A percentile compares a stretch with the other conserved stretches of the same genome.
These are phyloP conservation scores for Venusia cambrica DNA, from an alignment of 2,888 invertebrate species.

Conservation along the genomic window DNA sequence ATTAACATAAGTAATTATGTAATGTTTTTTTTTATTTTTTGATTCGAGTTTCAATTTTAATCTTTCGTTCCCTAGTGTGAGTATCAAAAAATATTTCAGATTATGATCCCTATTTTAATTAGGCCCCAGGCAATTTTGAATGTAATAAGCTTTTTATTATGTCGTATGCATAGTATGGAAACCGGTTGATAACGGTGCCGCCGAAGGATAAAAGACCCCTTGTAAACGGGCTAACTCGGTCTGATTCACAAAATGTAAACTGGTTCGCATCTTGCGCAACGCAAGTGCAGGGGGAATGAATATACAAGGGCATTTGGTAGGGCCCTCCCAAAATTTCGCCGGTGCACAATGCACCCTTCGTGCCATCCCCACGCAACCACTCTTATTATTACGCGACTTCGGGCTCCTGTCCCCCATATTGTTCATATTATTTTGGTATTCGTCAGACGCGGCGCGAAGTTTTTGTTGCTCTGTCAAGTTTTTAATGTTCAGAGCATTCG, in stretches of 20 bases:
- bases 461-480: slow-evolving; percentile 44
- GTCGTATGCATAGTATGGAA: too few relatives aligned
- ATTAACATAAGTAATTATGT: too few relatives aligned
- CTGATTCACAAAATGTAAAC: slow-evolving; percentile 75
- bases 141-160: too few relatives aligned
- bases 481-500: slow-evolving; percentile 23
- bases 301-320: slow-evolving; percentile 72
- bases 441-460: slow-evolving; percentile 66
- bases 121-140: too few relatives aligned
- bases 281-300: slow-evolving; percentile 76
- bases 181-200: slow-evolving; percentile 44
- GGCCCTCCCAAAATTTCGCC: slow-evolving; percentile 78
- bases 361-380: slow-evolving; percentile 78
- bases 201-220: slow-evolving; percentile 55
- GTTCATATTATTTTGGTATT: slow-evolving; percentile 75
- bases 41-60: too few relatives aligned
- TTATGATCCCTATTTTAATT: too few relatives aligned
- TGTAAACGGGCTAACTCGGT: slow-evolving; percentile 55
- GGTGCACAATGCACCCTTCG: slow-evolving; percentile 81
- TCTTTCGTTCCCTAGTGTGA: too few relatives aligned
- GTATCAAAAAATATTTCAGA: too few relatives aligned
- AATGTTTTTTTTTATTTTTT: too few relatives aligned
- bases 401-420: slow-evolving; percentile 76
- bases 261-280: slow-evolving; percentile 80
- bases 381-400: slow-evolving; percentile 78